Base-by-base conservation (phyloP, 1,140 invertebrate species). In the Drosophila sturtevanti region DNA sequence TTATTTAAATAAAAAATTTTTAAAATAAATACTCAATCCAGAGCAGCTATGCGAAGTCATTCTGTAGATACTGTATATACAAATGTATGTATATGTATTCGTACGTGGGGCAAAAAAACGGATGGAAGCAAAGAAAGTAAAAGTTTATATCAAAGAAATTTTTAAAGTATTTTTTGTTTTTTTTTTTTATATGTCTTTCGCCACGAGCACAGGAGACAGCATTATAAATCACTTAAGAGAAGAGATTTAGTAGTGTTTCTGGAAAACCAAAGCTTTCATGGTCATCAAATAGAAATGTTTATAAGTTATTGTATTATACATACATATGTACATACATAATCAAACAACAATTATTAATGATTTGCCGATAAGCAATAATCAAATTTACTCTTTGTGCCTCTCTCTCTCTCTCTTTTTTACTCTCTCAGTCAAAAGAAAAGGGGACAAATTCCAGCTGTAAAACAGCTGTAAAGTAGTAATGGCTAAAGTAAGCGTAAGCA, bases 61-160 rank as follows among this genome's bases (percentile, higher is more conserved):
- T 21, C 18, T 21, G 4, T 2, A 48, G 41, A 48, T 2, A 16
- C 41, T 48, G 41, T 48, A 11, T 10, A 18, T 41, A 14, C 18
- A 18, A 2, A 6, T n/a, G 4, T 21, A 18, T 51, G 14, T 60
- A 34, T 59, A 7, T 44, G 44, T 52, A 55, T 21, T 18, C 21
- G 31, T 37, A 16, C 2, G 34, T 31, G 58, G n/a, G 31, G 7
- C 64, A 68, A 81, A 81, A 63, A 80, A 63, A 55, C 61, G 63
- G 64, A 73, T 78, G 58, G 27, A 58, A 12, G 12, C 44, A 51
- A 66, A 71, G 77, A 84, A 84, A 84, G 81, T 85, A 84, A 84
- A 84, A 84, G 81, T 84, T 44, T 14, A 85, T 85, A 80, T 84
- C 81, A 85, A 85, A 85, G 77, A 84, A 80, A 67, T 69, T 51